phyloP scores from a whole-genome alignment of 2,113 vertebrate species.

The Turnix velox region DNA sequence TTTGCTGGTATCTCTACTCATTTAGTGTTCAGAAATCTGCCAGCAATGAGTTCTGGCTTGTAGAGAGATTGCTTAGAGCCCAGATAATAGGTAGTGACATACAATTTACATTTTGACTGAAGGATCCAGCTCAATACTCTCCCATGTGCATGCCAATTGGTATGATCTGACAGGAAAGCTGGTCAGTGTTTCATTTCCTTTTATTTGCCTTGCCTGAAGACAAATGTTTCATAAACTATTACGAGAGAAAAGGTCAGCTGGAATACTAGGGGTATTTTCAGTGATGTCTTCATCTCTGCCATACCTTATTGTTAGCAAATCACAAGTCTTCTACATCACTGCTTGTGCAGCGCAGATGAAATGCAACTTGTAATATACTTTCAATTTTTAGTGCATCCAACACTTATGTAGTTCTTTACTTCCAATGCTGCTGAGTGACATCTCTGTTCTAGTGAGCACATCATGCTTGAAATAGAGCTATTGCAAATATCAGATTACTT shows the following conservation, averaged over 20 bases:
- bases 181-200: not conserved
- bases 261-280: slow-evolving; percentile 23
- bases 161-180: not conserved
- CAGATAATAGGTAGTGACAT: slow-evolving; percentile 25
- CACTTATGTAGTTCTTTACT: not conserved
- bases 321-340: not conserved
- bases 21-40: slow-evolving; percentile 25
- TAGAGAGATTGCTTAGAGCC: not conserved
- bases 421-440: not conserved
- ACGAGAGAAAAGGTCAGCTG: slow-evolving; percentile 33
- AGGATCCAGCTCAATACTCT: not conserved
- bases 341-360: not conserved
- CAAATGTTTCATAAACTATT: slow-evolving; percentile 23
- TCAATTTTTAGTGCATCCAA: not conserved
- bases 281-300: slow-evolving; percentile 23
- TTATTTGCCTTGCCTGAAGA: not conserved
- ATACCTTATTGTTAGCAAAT: not conserved
- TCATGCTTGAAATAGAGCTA: not conserved
- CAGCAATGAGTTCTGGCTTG: not conserved
- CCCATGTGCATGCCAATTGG: not conserved
- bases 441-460: not conserved
- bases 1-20: not conserved
- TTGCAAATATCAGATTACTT: not conserved
- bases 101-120: slow-evolving; percentile 37
- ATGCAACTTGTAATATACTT: not conserved